These are phyloP conservation scores for Burhinus bistriatus DNA, from an alignment of 2,113 vertebrate species.

Conservation along the genomic window DNA sequence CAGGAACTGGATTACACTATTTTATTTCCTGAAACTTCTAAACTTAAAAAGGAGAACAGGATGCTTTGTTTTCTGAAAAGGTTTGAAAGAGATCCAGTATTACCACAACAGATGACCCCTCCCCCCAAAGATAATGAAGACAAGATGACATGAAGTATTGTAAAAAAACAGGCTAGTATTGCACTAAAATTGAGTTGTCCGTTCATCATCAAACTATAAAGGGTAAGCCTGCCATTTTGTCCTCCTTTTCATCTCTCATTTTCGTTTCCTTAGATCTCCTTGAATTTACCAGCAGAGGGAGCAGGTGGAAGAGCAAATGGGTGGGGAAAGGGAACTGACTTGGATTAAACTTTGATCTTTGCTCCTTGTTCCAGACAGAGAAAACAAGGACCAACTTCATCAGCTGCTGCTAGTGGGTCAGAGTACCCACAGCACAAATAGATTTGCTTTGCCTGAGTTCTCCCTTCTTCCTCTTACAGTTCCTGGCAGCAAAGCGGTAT, in stretches of 20 bases:
- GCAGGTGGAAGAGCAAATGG: slow-evolving; percentile 24
- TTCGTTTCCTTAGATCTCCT: background rate
- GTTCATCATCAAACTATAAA: background rate
- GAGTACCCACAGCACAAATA: background rate
- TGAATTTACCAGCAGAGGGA: slow-evolving; percentile 58
- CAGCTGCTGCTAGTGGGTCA: background rate
- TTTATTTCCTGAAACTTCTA: background rate
- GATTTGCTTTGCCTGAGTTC: background rate
- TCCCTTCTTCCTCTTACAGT: background rate
- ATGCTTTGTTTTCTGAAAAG: background rate
- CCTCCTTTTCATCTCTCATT: background rate
- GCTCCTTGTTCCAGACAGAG: background rate
- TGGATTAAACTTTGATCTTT: slow-evolving; percentile 6
- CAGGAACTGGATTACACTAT: background rate
- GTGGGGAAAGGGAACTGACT: background rate
- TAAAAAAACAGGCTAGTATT: background rate
- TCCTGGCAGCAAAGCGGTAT: background rate
- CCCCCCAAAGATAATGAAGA: background rate
- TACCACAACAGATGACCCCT: background rate
- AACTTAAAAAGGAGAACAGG: background rate
- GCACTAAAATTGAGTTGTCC: background rate
- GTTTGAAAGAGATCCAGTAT: background rate
- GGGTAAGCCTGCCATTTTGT: slow-evolving; percentile 39
- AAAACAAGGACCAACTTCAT: background rate
- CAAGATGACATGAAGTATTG: background rate